A percentile compares a stretch with the other conserved stretches of the same genome.
phyloP scores from a whole-genome alignment of 2,113 vertebrate genomes.

The Pan troglodytes region NHGRI_mPanTro3-v2.1_pri NC_072408.2:95524001-95524500 shows the following conservation, averaged over 20 bases:
- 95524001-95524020: conserved; percentile 20
- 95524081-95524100: conserved; percentile 51
- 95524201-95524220: conserved; percentile 50
- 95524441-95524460: background rate
- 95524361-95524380: background rate
- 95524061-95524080: conserved; percentile 5
- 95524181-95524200: conserved; percentile 56
- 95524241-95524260: background rate
- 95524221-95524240: conserved; percentile 8
- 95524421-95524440: background rate
- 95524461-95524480: background rate
- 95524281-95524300: background rate
- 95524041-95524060: conserved; percentile 15
- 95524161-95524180: conserved; percentile 56
- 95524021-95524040: conserved; percentile 36
- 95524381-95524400: background rate
- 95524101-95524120: conserved; percentile 55
- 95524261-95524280: background rate
- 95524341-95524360: background rate
- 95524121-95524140: conserved; percentile 60
- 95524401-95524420: background rate
- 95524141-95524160: conserved; percentile 21
- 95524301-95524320: background rate
- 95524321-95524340: background rate
- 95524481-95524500: background rate